These are phyloP conservation scores for Nomada goodeniana DNA, from an alignment of 2,888 invertebrate species.

Conservation along the genomic window DNA sequence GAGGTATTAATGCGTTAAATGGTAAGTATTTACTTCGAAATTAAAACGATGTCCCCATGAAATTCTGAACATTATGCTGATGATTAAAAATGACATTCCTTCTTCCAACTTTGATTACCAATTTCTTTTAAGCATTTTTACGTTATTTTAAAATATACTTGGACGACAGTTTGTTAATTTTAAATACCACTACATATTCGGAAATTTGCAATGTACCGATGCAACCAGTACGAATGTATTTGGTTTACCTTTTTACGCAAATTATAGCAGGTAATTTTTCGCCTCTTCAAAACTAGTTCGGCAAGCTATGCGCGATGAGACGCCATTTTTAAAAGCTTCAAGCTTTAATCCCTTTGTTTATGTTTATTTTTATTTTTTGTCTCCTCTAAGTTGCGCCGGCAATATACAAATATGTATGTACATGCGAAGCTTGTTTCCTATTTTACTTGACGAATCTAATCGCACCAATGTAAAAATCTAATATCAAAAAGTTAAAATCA, in stretches of 20 bases:
- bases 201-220: not conserved
- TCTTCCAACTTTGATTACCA: not conserved
- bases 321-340: slow-evolving; percentile 57
- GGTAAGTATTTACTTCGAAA: slow-evolving; percentile 64
- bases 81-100: not conserved
- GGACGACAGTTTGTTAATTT: slow-evolving; percentile 30
- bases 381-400: not conserved
- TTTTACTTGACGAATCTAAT: not conserved
- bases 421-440: too few species aligned
- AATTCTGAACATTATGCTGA: not conserved
- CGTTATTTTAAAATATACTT: slow-evolving; percentile 40
- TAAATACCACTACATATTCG: too few species aligned
- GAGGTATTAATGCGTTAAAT: slow-evolving; percentile 64
- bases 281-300: not conserved
- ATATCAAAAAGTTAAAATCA: too few species aligned
- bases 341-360: slow-evolving; percentile 39
- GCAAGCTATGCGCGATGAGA: slow-evolving; percentile 33
- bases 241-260: not conserved
- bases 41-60: not conserved
- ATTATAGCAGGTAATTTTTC: not conserved
- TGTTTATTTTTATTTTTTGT: slow-evolving; percentile 38
- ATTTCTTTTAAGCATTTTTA: not conserved
- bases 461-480: not conserved
- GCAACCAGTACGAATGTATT: too few species aligned
- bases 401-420: not conserved